Evolutionary conservation across 2,797 vertebrate species (phyloP), one percentile per base, ranked within the genome.

Genomic region (Mycteria americana): DNA sequence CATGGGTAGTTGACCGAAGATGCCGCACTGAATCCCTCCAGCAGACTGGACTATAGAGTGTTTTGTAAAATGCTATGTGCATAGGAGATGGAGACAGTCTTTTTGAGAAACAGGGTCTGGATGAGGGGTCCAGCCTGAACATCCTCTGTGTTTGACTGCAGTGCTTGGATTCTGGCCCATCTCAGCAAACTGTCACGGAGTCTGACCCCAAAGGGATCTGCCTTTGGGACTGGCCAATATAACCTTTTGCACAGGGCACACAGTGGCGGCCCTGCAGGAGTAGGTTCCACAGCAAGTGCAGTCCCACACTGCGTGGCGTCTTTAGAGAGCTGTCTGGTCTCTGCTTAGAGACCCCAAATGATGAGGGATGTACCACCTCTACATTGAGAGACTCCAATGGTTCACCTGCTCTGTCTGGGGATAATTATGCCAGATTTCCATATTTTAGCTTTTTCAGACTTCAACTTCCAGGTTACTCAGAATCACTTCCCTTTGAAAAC

Each of bases 151-250:
- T 43, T 45, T 54, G 51, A 41, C 30, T 56, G 65, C 18, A 39
- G 8, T 46, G 43, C 28, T 89, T 68, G 18, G 27, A 14, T 76
- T 43, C 33, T 81, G 56, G 28, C 18, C 35, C 31, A 22, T 45
- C n/a, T 48, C 37, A 21, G 37, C 3, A 4, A 59, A 41, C 6
- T 65, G 30, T 41, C 7, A 1, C 0, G 1, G 16, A 53, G 18
- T 27, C 60, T 67, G 57, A 56, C 10, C 27, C 31, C 48, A 39
- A n/a, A 51, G n/a, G 10, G 25, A 27, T 27, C 30, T 7, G 3
- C 27, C 46, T 64, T 70, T 70, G 50, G 39, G n/a, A 72, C 18
- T 48, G n/a, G 56, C 7, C 25, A 41, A 17, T 35, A 27, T 23
- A 67, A n/a, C 8, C 13, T 72, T 67, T 43, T 62, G 21, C 18